Conservation (phyloP, 1,140 invertebrate genomes). For the Drosophila quadrilineata region DNA sequence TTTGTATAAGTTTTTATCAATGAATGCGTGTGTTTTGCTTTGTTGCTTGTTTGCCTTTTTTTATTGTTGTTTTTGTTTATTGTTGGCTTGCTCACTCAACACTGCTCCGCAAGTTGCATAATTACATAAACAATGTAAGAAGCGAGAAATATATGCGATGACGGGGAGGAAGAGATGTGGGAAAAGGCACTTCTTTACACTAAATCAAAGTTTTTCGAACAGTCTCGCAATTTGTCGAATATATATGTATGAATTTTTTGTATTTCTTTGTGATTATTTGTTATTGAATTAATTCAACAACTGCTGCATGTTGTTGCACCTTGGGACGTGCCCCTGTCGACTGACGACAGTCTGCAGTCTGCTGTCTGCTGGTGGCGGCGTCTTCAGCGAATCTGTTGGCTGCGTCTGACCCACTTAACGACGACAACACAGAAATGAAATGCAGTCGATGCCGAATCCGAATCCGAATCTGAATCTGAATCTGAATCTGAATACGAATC, state of each 20-base stretch:
- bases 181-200: not conserved
- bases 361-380: not conserved
- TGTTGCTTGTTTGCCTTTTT: not conserved
- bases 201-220: not conserved
- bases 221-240: conserved; percentile 28
- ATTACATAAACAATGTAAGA: conserved; percentile 47
- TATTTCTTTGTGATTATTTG: no score
- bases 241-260: no score
- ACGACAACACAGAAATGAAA: conserved; percentile 28
- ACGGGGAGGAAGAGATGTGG: no score
- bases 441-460: no score
- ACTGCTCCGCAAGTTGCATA: conserved; percentile 52
- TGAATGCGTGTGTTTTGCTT: conserved; percentile 39
- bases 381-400: no score
- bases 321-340: conserved; percentile 34
- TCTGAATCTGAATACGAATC: no score
- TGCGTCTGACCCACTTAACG: conserved; percentile 56
- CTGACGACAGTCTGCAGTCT: conserved; percentile 1
- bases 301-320: conserved; percentile 19
- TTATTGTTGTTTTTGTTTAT: conserved; percentile 4
- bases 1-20: conserved; percentile 59
- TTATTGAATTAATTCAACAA: conserved; percentile 16
- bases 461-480: no score
- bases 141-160: not conserved
- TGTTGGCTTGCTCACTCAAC: conserved; percentile 20